Evolutionary conservation across 2,797 vertebrate species (phyloP), one percentile per base, ranked within the genome.

Genomic region (Neomorphus geoffroyi): DNA sequence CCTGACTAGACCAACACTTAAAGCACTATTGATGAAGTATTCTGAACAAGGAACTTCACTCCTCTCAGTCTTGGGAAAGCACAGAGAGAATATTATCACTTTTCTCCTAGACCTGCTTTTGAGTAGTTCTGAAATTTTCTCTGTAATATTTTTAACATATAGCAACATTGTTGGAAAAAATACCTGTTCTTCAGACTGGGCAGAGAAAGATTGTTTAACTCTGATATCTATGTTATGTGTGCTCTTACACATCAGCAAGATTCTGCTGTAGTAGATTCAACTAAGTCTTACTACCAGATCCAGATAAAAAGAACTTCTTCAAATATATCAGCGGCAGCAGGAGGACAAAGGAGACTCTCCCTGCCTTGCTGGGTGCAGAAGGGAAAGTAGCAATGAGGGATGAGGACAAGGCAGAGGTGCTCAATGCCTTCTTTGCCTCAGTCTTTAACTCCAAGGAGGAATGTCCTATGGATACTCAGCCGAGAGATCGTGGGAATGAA

Each of bases 51-150:
- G 71, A 92, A 57, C 8, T 86, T 79, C 32, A 48, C 48, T 86
- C 39, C 13, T 77, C 35, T 24, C 46, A 86, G 43, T 58, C 56
- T 87, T 87, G 81, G 79, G 57, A 95, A 92, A 89, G 65, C 77
- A 74, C 35, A 89, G 60, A 64, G 35, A 80, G 94, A 89, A 82
- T 92, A 39, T 32, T 87, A 91, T 93, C 74, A 64, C 46, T 84
- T 67, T 33, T 62, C 48, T 91, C 24, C 18, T 11, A 13, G 41
- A 41, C 13, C 13, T 80, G 26, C 48, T 96, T 91, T 74, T 6
- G 66, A 72, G 62, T 54, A 48, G 5, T 88, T 78, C 72, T 41
- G 41, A 88, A 92, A 86, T 73, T 75, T 66, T 41, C 56, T 81
- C n/a, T 56, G 3, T 75, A 84, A 70, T 66, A 15, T 62, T 90